These are phyloP conservation scores for Coryphaenoides rupestris DNA, from an alignment of 2,113 vertebrate species.

Conservation along the genomic window DNA sequence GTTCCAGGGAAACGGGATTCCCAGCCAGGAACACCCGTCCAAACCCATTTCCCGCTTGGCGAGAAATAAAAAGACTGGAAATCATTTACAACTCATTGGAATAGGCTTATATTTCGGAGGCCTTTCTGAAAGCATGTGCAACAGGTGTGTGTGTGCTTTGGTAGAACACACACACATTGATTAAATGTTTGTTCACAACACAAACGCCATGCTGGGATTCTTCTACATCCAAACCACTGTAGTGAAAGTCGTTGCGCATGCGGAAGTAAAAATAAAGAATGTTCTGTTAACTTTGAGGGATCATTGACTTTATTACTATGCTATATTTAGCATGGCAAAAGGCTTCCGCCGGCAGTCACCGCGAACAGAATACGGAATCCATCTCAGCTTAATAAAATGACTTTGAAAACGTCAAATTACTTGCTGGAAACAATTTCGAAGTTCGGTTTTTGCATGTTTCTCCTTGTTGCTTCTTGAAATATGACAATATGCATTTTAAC, in stretches of 20 bases:
- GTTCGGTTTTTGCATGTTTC: background rate
- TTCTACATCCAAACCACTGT: too few species aligned
- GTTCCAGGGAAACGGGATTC: too few species aligned
- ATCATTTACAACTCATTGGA: too few species aligned
- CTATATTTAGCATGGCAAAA: background rate
- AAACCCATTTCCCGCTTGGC: too few species aligned
- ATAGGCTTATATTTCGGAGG: too few species aligned
- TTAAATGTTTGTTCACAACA: too few species aligned
- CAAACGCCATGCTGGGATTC: too few species aligned
- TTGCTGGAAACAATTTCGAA: background rate
- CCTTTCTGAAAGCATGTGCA: too few species aligned
- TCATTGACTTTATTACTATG: background rate
- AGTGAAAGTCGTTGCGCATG: background rate
- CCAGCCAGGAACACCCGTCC: too few species aligned
- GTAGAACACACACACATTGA: too few species aligned
- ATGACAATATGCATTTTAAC: background rate
- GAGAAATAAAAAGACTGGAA: too few species aligned
- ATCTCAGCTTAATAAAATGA: background rate
- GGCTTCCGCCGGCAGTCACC: background rate
- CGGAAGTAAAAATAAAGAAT: slow-evolving; percentile 1
- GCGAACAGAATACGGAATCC: background rate
- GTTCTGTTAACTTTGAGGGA: background rate
- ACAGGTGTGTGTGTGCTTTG: too few species aligned
- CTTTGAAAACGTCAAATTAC: background rate
- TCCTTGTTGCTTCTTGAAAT: background rate